Conservation (phyloP, 2,113 vertebrate genomes). For the Dasypus novemcinctus region DNA sequence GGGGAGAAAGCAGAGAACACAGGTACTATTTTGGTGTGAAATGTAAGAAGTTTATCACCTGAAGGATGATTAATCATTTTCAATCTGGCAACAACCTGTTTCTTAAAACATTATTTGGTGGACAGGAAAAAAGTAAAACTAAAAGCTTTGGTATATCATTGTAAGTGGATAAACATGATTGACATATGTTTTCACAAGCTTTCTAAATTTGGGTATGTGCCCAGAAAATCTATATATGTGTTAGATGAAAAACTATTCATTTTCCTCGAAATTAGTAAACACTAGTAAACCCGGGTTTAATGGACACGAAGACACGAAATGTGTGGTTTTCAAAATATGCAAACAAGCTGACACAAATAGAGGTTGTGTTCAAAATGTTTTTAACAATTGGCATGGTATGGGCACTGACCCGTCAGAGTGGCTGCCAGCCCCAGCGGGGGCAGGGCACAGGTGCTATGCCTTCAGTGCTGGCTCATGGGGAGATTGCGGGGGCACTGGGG, state of each 20-base stretch:
- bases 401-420: fast-evolving
- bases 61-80: not conserved
- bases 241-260: not conserved
- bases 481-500: not conserved
- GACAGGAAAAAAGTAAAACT: not conserved
- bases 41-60: not conserved
- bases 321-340: not conserved
- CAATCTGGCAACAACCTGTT: not conserved
- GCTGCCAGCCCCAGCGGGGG: not conserved
- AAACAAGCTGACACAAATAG: not conserved
- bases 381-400: not conserved
- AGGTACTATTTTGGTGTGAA: not conserved
- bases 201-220: not conserved
- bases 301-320: not conserved
- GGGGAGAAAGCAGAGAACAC: not conserved
- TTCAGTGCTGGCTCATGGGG: not conserved
- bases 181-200: not conserved
- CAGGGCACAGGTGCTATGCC: not conserved
- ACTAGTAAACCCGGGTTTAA: not conserved
- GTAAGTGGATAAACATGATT: not conserved
- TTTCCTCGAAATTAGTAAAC: not conserved
- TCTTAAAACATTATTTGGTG: not conserved
- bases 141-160: not conserved
- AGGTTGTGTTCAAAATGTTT: not conserved
- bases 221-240: not conserved